Evolutionary conservation across 2,113 vertebrate species (phyloP), one percentile per base, ranked within the genome.

Genomic region (Phycodurus eques): DNA sequence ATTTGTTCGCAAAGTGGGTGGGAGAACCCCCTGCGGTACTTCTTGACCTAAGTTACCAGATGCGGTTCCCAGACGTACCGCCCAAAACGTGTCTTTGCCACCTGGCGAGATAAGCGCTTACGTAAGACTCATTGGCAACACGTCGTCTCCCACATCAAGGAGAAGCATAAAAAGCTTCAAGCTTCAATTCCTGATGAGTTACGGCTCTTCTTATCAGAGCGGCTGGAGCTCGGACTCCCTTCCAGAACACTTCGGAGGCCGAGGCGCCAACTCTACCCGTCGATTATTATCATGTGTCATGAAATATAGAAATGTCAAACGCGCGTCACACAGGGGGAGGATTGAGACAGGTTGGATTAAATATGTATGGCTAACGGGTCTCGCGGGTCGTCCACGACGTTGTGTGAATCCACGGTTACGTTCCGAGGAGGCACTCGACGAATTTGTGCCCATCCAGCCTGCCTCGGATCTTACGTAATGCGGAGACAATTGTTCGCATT

Each of bases 281-380:
- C 59, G 17, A 61, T 61, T 61, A 61, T 61, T 61, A 61, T 31
- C 59, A 15, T 3, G 15, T 8, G 59, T 19, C 59, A 61, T 33
- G 35, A 35, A 35, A 61, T 35, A 61, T 35, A 35, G 15, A 61
- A 61, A 61, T 39, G 59, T 61, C 59, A 17, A 61, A 13, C 14
- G 11, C 11, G 22, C 56, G 56, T 22, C 56, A 59, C 56, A 31
- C 56, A 11, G 67, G 49, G 53, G 49, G 51, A 60, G 64, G 53
- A 8, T 10, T 13, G 49, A 12, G 46, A 12, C 46, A 4, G 46
- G 12, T 13, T 20, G 13, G 67, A 64, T 67, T 2, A 73, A 57
- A 47, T 66, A 47, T 42, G 66, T 42, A 11, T 49, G 31, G n/a
- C n/a, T 43, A 61, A 44, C 68, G 47, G 20, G 54, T 69, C 75